Base-by-base conservation (phyloP, 2,888 invertebrate genomes). In the Metopia argyrocephala region DNA sequence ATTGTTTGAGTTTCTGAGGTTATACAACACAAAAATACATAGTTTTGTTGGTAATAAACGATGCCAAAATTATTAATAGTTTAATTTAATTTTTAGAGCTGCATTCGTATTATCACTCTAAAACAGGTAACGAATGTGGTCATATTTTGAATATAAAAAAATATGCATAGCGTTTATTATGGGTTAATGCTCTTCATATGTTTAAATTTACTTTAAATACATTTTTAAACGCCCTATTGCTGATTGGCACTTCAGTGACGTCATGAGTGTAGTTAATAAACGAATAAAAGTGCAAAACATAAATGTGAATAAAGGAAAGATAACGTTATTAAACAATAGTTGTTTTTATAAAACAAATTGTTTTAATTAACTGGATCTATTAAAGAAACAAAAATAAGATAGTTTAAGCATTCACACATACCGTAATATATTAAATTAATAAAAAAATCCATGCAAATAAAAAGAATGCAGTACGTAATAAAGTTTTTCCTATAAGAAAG, bases 241-340 rank as follows among this genome's bases (percentile, higher is more conserved):
- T 18, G 54, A n/a, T 2, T 15, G 2, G n/a, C 12, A 21, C n/a
- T 2, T 23, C 18, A 23, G 57, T 50, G 31, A 27, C 38, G 52
- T 28, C 18, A 38, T 46, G 12, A 25, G 31, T 52, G 20, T 66
- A 59, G 23, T 54, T 31, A 57, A 48, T 54, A 62, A 62, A 52
- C 73, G 61, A 68, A 78, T 56, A 5, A n/a, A 15, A 46, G 61
- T 20, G 5, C 45, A 61, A 75, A 76, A 23, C 5, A 57, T 45
- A 64, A 23, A 27, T 50, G 25, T 3, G 62, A 71, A 38, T 62
- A 62, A 66, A 52, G 54, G 59, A 73, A 62, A 59, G 52, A 25
- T 12, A 25, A 38, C 12, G 61, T 52, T 56, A 57, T 56, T 61
- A 27, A 71, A 56, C 68, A 54, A 74, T n/a, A 45, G 20, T 57